Percentiles rank a stretch among this genome's conserved stretches.
Evolutionary conservation across 2,797 vertebrate genomes (phyloP).

Genomic region (Pelochelys cantorii): DNA sequence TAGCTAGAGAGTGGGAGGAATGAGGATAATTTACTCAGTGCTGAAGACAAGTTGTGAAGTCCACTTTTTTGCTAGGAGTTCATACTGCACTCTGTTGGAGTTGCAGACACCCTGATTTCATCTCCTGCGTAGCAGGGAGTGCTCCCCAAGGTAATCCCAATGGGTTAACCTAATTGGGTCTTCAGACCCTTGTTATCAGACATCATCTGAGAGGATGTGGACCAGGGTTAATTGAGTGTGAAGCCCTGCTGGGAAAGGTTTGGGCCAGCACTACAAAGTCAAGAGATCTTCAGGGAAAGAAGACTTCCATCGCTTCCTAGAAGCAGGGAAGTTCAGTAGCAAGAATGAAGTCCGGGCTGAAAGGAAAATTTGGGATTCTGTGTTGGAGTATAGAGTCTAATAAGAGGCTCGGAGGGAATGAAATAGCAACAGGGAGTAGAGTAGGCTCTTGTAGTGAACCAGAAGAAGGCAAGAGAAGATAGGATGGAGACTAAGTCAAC

Average conservation of each 20-base stretch:
- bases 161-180: background rate
- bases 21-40: background rate
- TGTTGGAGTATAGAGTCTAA: background rate
- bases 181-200: too few relatives aligned
- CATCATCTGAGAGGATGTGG: too few relatives aligned
- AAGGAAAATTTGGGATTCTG: background rate
- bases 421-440: background rate
- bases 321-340: background rate
- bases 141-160: background rate
- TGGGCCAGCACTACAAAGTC: background rate
- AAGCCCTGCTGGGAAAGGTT: background rate
- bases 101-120: background rate
- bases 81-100: background rate
- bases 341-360: background rate
- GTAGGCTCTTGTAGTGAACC: background rate
- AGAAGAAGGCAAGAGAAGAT: background rate
- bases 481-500: background rate
- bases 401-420: background rate
- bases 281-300: background rate
- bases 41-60: background rate
- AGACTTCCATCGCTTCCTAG: background rate
- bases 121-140: background rate
- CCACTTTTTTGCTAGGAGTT: background rate
- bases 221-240: background rate
- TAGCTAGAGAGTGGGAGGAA: fast-evolving